Percentiles rank a stretch among this genome's conserved stretches.
phyloP scores from a whole-genome alignment of 2,797 vertebrate genomes.

The Phrynocephalus forsythii region DNA sequence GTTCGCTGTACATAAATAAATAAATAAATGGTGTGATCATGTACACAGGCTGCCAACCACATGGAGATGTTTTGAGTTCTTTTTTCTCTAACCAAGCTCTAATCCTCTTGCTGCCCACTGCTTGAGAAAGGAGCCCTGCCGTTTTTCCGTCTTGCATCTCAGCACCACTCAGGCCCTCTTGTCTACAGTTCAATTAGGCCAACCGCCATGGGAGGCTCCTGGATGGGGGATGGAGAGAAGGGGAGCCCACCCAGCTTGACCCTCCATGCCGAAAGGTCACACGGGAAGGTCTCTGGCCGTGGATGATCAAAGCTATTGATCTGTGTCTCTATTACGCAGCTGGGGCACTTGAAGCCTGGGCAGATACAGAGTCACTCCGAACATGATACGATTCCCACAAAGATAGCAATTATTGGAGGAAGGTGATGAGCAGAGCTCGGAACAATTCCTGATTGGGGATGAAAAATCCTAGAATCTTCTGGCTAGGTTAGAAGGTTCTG shows the following conservation, averaged over 20 bases:
- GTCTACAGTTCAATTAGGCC: not conserved
- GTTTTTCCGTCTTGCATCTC: not conserved
- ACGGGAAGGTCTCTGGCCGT: not conserved
- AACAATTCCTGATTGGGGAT: too few species aligned
- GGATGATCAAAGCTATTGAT: not conserved
- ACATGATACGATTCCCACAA: not conserved
- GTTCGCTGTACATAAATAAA: too few species aligned
- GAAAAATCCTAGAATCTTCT: too few species aligned
- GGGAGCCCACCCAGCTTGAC: not conserved
- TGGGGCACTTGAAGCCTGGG: not conserved
- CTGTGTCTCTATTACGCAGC: not conserved
- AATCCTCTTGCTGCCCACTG: not conserved
- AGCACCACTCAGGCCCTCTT: not conserved
- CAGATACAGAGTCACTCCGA: not conserved
- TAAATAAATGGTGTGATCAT: constrained; percentile 15
- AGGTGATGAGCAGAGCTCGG: not conserved
- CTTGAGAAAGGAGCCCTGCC: not conserved
- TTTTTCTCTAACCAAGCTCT: not conserved
- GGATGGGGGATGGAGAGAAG: not conserved
- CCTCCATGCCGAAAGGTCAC: not conserved
- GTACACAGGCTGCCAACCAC: not conserved
- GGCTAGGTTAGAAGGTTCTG: too few species aligned
- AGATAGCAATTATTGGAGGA: too few species aligned
- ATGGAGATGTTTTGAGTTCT: not conserved
- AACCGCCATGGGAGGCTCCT: not conserved